Evolutionary conservation across 2,797 vertebrate species (phyloP), one percentile per base, ranked within the genome.

Genomic region (Emys orbicularis): DNA sequence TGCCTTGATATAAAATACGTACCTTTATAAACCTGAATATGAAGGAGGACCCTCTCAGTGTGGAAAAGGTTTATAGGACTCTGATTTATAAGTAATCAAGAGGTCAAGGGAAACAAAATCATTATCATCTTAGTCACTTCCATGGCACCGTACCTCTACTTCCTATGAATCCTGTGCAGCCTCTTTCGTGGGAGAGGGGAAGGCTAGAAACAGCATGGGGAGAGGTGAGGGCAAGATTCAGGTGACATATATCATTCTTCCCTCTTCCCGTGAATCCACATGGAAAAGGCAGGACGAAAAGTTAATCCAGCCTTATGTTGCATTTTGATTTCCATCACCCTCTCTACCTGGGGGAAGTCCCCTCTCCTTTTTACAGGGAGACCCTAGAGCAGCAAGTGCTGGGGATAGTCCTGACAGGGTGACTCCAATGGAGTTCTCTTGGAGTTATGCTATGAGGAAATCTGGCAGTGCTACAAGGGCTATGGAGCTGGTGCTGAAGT

Each of bases 41-140:
- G 86, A 89, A 97, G 95, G 95, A 96, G 87, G 79, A 87, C 91
- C 88, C 92, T 91, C 27, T 0, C 81, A 16, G 87, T 89, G 91
- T 94, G 95, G 96, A 96, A 97, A 96, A 97, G 94, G 97, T 97
- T 94, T 96, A 92, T 95, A 93, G 90, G 96, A 89, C 91, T 95
- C 95, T 98, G 97, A 97, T 98, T 98, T 97, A 98, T 97, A 96
- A 92, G 88, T 87, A 94, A 94, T 77, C 94, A 91, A 80, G 92
- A 96, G 96, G 96, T 97, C 96, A 97, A 97, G 96, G 97, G 93
- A 96, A 97, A 93, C 79, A 97, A 96, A 97, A 23, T 95, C 92
- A 96, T 97, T 97, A 97, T 94, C 95, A 91, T 0, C 84, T 91
- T 3, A 37, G 68, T 92, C 76, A 90, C 87, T 89, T 90, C 59